Base-by-base conservation (phyloP, 2,888 invertebrate species). In the Cyclophora punctaria region DNA sequence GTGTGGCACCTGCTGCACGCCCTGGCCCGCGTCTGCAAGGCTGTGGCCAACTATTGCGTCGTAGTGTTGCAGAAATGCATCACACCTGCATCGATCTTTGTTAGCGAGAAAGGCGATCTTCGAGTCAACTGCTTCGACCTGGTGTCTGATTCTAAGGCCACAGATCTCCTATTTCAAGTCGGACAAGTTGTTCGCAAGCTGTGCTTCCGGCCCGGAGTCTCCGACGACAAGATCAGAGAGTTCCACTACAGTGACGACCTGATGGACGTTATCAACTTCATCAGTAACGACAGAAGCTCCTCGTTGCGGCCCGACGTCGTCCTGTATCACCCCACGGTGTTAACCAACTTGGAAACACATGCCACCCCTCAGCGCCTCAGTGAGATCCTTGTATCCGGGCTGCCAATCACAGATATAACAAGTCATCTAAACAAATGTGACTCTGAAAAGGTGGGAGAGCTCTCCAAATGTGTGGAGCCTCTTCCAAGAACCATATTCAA, bases 271-370 rank as follows among this genome's bases (percentile, higher is more conserved):
- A 64, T 88, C 3, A 62, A 63, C 56, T 81, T 88, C 51, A 71
- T 89, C 45, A 70, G 66, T 2, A 83, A 85, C 50, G 72, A 75
- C n/a, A 75, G 69, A 52, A 75, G 76, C 56, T 48, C 62, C 3
- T 64, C 68, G 41, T 62, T 88, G 51, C 78, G 74, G 2, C 80
- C 86, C 2, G 84, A 88, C 47, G 80, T 85, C 3, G 69, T 89
- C 5, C 70, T 89, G 7, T 83, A 84, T 57, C 89, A 89, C 56
- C 89, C 89, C 4, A 87, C 88, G 7, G 82, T 89, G 6, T 78
- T 89, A 34, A 70, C 83, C 41, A 83, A 88, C 60, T 62, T 83
- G n/a, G 84, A 83, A 59, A 60, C 65, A 2, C 63, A 69, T 35
- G 57, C 62, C 1, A 64, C 58, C 40, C 71, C 75, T 1, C 75